Base-by-base conservation (phyloP, 2,888 invertebrate species). In the Heliconius erato region DNA sequence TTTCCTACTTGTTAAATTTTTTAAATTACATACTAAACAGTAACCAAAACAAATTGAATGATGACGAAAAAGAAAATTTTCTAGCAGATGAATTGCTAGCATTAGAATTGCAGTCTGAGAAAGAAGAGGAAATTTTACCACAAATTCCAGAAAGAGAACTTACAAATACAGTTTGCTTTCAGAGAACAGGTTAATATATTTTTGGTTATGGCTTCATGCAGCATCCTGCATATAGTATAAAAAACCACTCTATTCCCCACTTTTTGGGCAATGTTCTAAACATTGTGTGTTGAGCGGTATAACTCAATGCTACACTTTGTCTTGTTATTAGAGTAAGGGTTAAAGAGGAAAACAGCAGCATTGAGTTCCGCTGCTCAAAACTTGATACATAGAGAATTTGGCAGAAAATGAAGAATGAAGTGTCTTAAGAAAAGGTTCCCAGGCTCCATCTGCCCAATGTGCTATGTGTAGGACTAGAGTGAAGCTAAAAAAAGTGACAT, bases 1-100 rank as follows among this genome's bases (percentile, higher is more conserved):
- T 96, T 82, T 94, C 96, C 0, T 92, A 94, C 80, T 82, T 96
- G 90, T 83, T 92, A 93, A 79, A 76, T 81, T 87, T 96, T 83
- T 92, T 93, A 85, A 91, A 91, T 85, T 93, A 93, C 80, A 88
- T 96, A 23, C 92, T 94, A 86, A 86, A 87, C 68, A 86, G 88
- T 80, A 59, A 79, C 68, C 85, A 86, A 23, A 85, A 88, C 67
- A 89, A 90, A 68, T 67, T 77, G 77, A 87, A 88, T 85, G 91
- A 93, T 84, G 87, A 89, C 82, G 88, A 90, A 2, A 91, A 91
- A 86, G 93, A 94, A 67, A 89, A 91, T 23, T 95, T 94, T 88
- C 87, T 96, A 28, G 94, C 94, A 19, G 93, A 94, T 54, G 92
- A 96, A 84, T 88, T 94, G 44, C 83, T 92, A 1, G 92, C 95